phyloP scores from a whole-genome alignment of 2,888 invertebrate species.

The Congeria kusceri region DNA sequence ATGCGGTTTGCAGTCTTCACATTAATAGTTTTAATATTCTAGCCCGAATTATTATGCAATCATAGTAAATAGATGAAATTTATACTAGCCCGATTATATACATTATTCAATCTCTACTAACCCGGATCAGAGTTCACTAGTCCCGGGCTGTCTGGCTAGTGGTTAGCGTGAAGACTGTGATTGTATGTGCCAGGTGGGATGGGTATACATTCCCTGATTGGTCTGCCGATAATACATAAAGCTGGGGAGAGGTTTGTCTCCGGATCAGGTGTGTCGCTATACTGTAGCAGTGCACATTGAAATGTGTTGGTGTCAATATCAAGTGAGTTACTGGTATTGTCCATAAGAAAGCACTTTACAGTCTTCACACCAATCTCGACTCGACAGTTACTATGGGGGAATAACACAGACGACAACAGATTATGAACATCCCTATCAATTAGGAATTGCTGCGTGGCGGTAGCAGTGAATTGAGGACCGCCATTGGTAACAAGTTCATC shows the following conservation, averaged over 20 bases:
- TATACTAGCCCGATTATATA: too few species aligned
- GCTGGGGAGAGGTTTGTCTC: conserved; percentile 66
- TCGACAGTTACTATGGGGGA: conserved; percentile 73
- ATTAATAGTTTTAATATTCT: too few species aligned
- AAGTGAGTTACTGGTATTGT: conserved; percentile 67
- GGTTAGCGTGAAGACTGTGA: too few species aligned
- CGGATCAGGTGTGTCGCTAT: conserved; percentile 65
- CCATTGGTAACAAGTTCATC: conserved; percentile 72
- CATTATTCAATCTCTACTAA: too few species aligned
- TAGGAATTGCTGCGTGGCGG: conserved; percentile 65
- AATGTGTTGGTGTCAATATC: conserved; percentile 66
- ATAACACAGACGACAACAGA: conserved; percentile 71
- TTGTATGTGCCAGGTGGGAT: conserved; percentile 57
- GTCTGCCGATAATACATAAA: conserved; percentile 63
- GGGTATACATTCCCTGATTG: conserved; percentile 63
- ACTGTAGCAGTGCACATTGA: conserved; percentile 66
- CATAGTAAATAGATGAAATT: too few species aligned
- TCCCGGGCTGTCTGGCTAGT: too few species aligned
- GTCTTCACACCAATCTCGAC: conserved; percentile 74
- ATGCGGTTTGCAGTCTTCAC: too few species aligned
- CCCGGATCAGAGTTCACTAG: too few species aligned
- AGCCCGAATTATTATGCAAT: too few species aligned
- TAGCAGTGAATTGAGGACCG: too few species aligned
- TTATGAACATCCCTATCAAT: conserved; percentile 71
- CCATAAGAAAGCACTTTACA: conserved; percentile 68